Evolutionary conservation across 2,113 vertebrate genomes (phyloP), one percentile per base, ranked within the genome.

Genomic region (Donacobius atricapilla): DNA sequence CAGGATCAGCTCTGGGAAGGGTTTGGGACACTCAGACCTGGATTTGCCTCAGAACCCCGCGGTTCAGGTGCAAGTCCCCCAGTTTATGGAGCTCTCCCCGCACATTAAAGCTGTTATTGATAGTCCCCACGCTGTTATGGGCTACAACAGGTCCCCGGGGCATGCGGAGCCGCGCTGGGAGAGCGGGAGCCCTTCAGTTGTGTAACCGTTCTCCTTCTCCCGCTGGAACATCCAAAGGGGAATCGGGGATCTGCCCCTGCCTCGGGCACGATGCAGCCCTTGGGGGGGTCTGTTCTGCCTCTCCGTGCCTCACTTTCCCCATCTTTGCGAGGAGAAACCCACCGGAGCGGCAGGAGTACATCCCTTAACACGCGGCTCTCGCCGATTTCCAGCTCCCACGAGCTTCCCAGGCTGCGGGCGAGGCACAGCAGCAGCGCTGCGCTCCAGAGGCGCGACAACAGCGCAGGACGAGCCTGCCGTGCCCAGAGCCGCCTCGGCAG

Each of bases 341-440:
- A 1, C 16, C n/a, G 8, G 3, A n/a, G 24, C 1, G 1, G 27
- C 47, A 20, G 4, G 2, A 42, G 21, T 0, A 12, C 7, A 0
- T 5, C 44, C 73, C 30, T 42, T 7, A 25, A 51, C 68, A 5
- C 31, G 15, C 3, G 7, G 9, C 81, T 75, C 28, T 4, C 11
- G n/a, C 61, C 3, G 9, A 37, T 57, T 72, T 13, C 70, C 63
- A 50, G 30, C 50, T 72, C 31, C 48, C 61, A 10, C 28, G 5
- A 48, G 22, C 50, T 40, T 10, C 35, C 24, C 39, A 2, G 33
- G 11, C 60, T 7, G 47, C 4, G 2, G 17, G 44, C 19, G 15
- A 44, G 27, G 2, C 80, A 2, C 37, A 18, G 39, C 72, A 14
- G 87, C 77, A 30, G 0, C 16, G 30, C 69, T 9, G 31, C 63